Percentiles rank a stretch among this genome's conserved stretches.
Evolutionary conservation across 2,113 vertebrate species (phyloP).

Genomic region (Struthidea cinerea): DNA sequence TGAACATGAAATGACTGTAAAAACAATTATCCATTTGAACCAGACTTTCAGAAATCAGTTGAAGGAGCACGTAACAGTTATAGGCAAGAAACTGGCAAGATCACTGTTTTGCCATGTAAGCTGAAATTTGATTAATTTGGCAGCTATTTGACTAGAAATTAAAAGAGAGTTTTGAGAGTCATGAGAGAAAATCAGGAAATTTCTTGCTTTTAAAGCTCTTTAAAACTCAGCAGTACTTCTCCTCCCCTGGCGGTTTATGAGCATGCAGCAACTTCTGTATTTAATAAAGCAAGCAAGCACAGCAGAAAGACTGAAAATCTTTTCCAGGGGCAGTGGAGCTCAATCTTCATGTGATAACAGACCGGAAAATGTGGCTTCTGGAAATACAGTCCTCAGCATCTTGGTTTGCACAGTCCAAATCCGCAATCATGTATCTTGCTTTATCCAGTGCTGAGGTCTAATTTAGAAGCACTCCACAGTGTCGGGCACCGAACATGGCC

Average conservation of each 20-base stretch:
- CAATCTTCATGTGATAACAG: background rate
- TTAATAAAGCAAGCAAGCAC: background rate
- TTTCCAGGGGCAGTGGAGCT: background rate
- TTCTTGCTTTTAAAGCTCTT: background rate
- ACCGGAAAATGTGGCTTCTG: background rate
- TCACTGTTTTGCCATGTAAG: background rate
- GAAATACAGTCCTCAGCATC: background rate
- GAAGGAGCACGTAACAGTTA: background rate
- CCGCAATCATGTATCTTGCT: fast-evolving
- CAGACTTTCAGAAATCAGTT: background rate
- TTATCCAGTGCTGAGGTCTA: background rate
- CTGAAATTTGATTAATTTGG: background rate
- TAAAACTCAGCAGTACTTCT: background rate
- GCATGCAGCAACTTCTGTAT: background rate
- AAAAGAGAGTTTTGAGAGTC: background rate
- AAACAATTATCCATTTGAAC: background rate
- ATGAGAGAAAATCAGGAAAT: background rate
- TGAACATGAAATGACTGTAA: background rate
- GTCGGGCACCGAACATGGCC: background rate
- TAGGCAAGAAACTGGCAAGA: background rate
- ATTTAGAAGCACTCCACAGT: background rate
- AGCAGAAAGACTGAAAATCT: background rate
- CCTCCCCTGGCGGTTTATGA: background rate
- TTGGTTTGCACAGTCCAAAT: background rate
- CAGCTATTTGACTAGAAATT: background rate